Base-by-base conservation (phyloP, 2,797 vertebrate genomes). In the Tinamus major region DNA sequence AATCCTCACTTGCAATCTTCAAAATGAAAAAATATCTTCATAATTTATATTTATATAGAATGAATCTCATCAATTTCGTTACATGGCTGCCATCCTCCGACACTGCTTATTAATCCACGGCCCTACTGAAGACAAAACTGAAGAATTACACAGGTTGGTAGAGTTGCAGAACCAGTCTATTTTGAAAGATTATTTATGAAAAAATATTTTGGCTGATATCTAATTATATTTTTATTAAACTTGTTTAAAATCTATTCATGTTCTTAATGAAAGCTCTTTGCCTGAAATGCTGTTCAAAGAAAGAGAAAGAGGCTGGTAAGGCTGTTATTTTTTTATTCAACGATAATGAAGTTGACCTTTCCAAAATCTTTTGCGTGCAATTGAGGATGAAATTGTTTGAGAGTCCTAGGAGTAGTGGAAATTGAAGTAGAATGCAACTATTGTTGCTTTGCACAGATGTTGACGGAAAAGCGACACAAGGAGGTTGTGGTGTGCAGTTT, bases 81-180 rank as follows among this genome's bases (percentile, higher is more conserved):
- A 98, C 93, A 98, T 99, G 78, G 97, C 98, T 88, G 99, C 98
- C 97, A 98, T 99, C 97, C 98, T 99, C 95, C 98, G 99, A 94
- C 98, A 99, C 95, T 98, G 99, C 96, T 98, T 99, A 98, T 98
- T 99, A 98, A 98, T 98, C 55, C 98, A 91, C 97, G 98, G 98
- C 62, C 98, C 99, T 92, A 98, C 98, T 7, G 99, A 99, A 97
- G 99, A 99, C 70, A 99, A 99, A 98, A 99, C 99, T 0, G 99
- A 99, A 96, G 99, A 99, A 96, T 97, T 98, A 76, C 99, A 99
- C 98, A 99, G 99, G 99, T 99, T 94, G 77, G 98, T 97, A 86
- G 58, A 83, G 49, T n/a, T 94, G 70, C 61, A 93, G 62, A 86
- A 62, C n/a, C 39, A 58, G 14, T 93, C 20, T 79, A 23, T 77